Base-by-base conservation (phyloP, 2,888 invertebrate species). In the Hecatera dysodea region DNA sequence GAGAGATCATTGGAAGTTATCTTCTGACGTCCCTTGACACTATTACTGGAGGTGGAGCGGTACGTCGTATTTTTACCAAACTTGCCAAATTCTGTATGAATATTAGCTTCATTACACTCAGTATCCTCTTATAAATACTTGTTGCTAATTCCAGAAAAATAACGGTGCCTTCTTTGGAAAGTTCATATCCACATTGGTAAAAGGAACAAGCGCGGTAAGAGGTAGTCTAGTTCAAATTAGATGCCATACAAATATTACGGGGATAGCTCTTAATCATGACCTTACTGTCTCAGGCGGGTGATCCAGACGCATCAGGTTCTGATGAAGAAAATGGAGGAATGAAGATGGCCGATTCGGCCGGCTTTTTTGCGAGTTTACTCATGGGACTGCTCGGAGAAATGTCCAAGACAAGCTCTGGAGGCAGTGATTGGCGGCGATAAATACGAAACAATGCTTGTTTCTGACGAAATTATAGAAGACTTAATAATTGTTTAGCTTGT, bases 121-220 rank as follows among this genome's bases (percentile, higher is more conserved):
- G 7, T 57, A 22, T 24, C 3, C 9, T 22, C 6, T n/a, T n/a
- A 64, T 17, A 6, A 15, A n/a, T 60, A 50, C 17, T 8, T 59
- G 12, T 53, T 1, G 19, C 7, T 48, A n/a, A 27, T 89, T 92
- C 33, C 93, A 96, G 96, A 86, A 94, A 89, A 96, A 96, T 78
- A 96, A 96, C 70, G 96, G 96, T 0, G 93, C 90, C 6, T 96
- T 95, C 85, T 93, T 96, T 80, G 96, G 96, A 62, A 94, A 89
- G 59, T 93, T 96, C 27, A 69, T 95, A 66, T 93, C 94, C 0
- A 93, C 92, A 82, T 83, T 96, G 63, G 74, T 96, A 5, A 94
- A 92, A 86, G 96, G 96, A 50, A 93, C 91, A 5, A 96, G 96
- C 69, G 94, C 93, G 87, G 96, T 96, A 88, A 87, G 53, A 29